phyloP scores from a whole-genome alignment of 1,140 invertebrate species.

The Brachionus sp. region DNA sequence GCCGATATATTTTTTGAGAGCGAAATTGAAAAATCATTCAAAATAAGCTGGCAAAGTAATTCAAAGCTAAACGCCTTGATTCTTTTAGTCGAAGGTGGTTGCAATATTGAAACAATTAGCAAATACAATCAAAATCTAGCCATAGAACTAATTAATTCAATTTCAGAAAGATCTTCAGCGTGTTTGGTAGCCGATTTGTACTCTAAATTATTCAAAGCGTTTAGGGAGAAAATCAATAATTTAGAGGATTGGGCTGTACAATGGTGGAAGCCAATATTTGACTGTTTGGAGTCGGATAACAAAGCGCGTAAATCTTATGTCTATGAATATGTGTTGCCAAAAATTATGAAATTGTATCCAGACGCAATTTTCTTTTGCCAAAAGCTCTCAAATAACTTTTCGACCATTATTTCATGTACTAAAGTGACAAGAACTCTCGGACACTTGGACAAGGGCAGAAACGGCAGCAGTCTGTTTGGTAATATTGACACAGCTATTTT shows the following conservation, averaged over 20 bases:
- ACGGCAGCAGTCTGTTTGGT: not conserved
- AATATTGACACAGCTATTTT: not conserved
- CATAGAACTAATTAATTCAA: not conserved
- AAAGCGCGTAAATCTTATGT: not conserved
- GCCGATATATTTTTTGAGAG: not conserved
- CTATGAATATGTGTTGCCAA: conserved; percentile 38
- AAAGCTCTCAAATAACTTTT: conserved; percentile 1
- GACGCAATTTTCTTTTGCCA: conserved; percentile 20
- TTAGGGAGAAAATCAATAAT: not conserved
- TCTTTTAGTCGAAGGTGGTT: not conserved
- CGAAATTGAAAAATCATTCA: conserved; percentile 20
- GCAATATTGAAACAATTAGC: not conserved
- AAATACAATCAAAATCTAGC: not conserved
- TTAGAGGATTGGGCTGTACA: not conserved
- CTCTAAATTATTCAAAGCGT: conserved; percentile 9
- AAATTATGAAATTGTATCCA: conserved; percentile 7
- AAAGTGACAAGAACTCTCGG: conserved; percentile 1
- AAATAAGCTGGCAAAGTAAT: conserved; percentile 23
- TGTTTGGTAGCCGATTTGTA: conserved; percentile 39
- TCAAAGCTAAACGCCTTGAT: conserved; percentile 27
- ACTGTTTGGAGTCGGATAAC: not conserved
- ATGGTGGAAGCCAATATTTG: conserved; percentile 17
- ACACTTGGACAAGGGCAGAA: not conserved
- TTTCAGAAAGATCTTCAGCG: not conserved
- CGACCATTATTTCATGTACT: conserved; percentile 17